Conservation (phyloP, 1,140 invertebrate species). For the Listronotus bonariensis region DNA sequence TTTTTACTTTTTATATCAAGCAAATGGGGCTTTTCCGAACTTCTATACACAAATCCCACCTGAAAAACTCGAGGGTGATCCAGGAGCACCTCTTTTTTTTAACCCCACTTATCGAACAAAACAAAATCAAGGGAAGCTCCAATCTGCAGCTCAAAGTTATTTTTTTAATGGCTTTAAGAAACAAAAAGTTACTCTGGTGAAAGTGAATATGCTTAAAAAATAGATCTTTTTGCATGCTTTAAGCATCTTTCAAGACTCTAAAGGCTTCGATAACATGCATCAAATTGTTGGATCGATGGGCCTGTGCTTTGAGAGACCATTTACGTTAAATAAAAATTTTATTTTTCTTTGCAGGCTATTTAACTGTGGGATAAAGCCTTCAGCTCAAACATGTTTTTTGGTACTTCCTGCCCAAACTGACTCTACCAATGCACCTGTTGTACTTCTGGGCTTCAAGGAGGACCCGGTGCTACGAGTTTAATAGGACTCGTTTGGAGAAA, state of each 20-base stretch:
- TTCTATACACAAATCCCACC: slow-evolving; percentile 5
- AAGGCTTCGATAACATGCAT: too few species aligned
- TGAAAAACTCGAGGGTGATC: slow-evolving; percentile 5
- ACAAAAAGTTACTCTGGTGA: slow-evolving; percentile 42
- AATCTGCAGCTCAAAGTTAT: slow-evolving; percentile 34
- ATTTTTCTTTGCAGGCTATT: slow-evolving; percentile 64
- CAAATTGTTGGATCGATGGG: too few species aligned
- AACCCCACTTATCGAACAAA: slow-evolving; percentile 55
- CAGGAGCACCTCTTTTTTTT: slow-evolving; percentile 15
- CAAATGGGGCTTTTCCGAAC: slow-evolving; percentile 17
- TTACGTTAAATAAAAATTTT: too few species aligned
- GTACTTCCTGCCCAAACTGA: slow-evolving; percentile 68
- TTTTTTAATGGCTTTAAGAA: slow-evolving; percentile 49
- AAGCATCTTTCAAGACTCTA: too few species aligned
- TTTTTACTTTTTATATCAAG: background rate
- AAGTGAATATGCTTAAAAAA: too few species aligned
- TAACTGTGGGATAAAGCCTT: slow-evolving; percentile 70
- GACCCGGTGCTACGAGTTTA: slow-evolving; percentile 72
- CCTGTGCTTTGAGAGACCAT: too few species aligned
- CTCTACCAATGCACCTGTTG: slow-evolving; percentile 62
- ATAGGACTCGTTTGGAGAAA: slow-evolving; percentile 71
- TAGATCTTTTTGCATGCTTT: too few species aligned
- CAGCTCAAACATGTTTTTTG: slow-evolving; percentile 78
- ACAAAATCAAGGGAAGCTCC: slow-evolving; percentile 57
- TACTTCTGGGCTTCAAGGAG: slow-evolving; percentile 79